Percentiles rank a stretch among this genome's conserved stretches.
These are phyloP conservation scores for Bombus haemorrhoidalis DNA, from an alignment of 1,140 invertebrate species.

Conservation along the genomic window DNA sequence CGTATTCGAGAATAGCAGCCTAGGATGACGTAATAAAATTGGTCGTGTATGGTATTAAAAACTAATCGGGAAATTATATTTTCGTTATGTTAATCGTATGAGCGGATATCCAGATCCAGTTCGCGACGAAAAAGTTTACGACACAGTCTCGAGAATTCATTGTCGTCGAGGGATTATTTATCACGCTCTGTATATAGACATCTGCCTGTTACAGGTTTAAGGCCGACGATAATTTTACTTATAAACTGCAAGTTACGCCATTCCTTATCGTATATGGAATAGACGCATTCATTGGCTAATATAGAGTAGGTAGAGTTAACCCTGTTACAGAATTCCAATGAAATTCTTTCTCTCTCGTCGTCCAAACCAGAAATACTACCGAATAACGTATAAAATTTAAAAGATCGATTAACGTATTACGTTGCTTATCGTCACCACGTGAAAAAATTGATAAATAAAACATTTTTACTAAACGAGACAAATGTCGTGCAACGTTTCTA, in stretches of 20 bases:
- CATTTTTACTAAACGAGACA: not conserved
- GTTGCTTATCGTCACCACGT: not conserved
- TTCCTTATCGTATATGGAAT: slow-evolving; percentile 5
- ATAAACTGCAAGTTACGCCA: not conserved
- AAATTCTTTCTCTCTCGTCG: not conserved
- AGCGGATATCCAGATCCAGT: not conserved
- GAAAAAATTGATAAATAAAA: not conserved
- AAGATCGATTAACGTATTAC: not conserved
- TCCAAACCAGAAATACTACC: not conserved
- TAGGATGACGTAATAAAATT: not conserved
- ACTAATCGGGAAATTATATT: not conserved
- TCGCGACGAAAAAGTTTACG: not conserved
- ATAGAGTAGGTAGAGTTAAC: too few relatives aligned
- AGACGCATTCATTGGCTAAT: not conserved
- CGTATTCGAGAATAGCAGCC: too few relatives aligned
- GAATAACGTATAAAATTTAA: not conserved
- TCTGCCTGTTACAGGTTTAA: not conserved
- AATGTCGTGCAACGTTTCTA: not conserved
- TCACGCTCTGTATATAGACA: not conserved
- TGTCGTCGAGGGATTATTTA: not conserved
- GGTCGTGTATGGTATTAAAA: not conserved
- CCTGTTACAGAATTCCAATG: not conserved
- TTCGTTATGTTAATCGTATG: not conserved
- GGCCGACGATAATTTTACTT: not conserved
- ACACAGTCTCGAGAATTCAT: not conserved